Evolutionary conservation across 23 tunicate genomes (phyloP).

Genomic region (Oikopleura dioica): DNA sequence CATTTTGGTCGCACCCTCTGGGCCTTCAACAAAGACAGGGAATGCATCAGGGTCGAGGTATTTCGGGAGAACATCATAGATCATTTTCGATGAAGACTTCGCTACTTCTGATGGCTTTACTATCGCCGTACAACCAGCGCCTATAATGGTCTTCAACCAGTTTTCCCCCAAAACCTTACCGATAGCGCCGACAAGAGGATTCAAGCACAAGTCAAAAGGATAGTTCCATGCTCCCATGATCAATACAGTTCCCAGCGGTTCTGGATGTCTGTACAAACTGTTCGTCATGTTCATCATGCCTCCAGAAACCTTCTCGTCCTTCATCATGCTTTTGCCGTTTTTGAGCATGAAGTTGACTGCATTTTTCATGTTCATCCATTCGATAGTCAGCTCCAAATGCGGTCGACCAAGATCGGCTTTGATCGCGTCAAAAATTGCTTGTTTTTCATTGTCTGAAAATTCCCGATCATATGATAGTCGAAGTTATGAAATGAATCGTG

Average conservation of each 20-base stretch:
- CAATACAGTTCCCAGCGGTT: conserved; percentile 39
- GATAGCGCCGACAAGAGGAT: conserved; percentile 37
- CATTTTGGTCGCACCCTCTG: conserved; percentile 21
- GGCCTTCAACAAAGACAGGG: conserved; percentile 29
- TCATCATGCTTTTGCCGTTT: conserved; percentile 5
- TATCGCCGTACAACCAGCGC: too few species aligned
- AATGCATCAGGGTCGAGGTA: conserved; percentile 28
- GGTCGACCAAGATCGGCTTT: too few species aligned
- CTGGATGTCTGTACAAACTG: conserved; percentile 19
- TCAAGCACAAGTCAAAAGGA: conserved; percentile 23
- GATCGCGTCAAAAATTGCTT: too few species aligned
- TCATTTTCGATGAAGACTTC: conserved; percentile 18
- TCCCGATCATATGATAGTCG: too few species aligned
- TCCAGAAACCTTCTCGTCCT: background rate
- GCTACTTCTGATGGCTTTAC: conserved; percentile 48
- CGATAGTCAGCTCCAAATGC: background rate
- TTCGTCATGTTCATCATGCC: conserved; percentile 14
- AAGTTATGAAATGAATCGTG: too few species aligned
- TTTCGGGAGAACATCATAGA: conserved; percentile 18
- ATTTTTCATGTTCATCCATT: background rate
- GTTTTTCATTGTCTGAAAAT: too few species aligned
- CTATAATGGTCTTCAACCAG: too few species aligned
- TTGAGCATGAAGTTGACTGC: background rate
- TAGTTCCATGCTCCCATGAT: conserved; percentile 55
- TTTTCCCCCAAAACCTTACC: too few species aligned